Evolutionary conservation across 2,113 vertebrate genomes (phyloP).

Genomic region (Xenopus borealis): DNA sequence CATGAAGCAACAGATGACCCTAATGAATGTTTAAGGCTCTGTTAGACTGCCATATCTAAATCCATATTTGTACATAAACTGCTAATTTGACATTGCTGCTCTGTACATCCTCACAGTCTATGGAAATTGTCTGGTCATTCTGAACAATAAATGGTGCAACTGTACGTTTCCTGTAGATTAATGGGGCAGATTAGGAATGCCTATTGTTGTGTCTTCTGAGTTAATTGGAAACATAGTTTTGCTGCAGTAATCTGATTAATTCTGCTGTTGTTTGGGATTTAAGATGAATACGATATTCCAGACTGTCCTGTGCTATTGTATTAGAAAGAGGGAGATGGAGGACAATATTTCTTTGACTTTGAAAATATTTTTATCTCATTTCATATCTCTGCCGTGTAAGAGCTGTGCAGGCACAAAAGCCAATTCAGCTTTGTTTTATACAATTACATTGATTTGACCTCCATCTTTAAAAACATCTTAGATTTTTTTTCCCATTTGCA

Average conservation of each 20-base stretch:
- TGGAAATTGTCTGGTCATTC: too few species aligned
- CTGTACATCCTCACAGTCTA: neutral
- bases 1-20: constrained; percentile 16
- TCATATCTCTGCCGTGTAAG: neutral
- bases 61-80: constrained; percentile 27
- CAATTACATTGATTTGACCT: constrained; percentile 5
- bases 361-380: constrained; percentile 5
- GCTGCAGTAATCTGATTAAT: constrained; percentile 42
- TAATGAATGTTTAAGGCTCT: neutral
- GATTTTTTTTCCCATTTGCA: neutral
- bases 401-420: neutral
- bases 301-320: constrained; percentile 30
- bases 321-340: neutral
- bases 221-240: neutral
- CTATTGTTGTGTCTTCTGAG: too few species aligned
- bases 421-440: neutral
- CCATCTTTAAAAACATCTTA: neutral
- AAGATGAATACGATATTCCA: constrained; percentile 14
- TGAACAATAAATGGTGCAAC: constrained; percentile 1
- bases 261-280: constrained; percentile 10
- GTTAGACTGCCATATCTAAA: neutral
- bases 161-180: constrained; percentile 5
- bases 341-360: neutral
- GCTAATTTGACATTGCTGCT: constrained; percentile 39
- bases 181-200: constrained; percentile 1